These are phyloP conservation scores for Netelia inedita DNA, from an alignment of 2,888 invertebrate genomes.

Conservation along the genomic window DNA sequence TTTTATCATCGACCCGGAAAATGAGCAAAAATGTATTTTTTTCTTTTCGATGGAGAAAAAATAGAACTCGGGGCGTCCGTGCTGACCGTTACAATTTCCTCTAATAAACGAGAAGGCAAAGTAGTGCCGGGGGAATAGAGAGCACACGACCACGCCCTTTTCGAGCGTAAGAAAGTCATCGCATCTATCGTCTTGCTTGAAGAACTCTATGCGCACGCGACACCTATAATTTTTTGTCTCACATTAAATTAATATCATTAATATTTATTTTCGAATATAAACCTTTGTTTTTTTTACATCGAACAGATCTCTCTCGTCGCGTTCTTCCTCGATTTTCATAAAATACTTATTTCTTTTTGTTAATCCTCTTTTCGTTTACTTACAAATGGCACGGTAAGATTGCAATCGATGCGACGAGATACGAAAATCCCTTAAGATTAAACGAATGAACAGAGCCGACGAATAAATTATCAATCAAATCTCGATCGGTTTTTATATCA, in stretches of 20 bases:
- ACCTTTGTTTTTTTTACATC: conserved; percentile 24
- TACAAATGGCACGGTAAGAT: conserved; percentile 62
- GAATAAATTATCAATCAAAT: conserved; percentile 54
- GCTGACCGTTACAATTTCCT: conserved; percentile 24
- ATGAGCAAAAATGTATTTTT: neutral
- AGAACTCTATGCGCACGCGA: neutral
- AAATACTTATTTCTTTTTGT: neutral
- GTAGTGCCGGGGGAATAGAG: conserved; percentile 34
- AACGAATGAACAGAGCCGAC: conserved; percentile 33
- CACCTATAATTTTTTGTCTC: neutral
- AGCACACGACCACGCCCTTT: conserved; percentile 39
- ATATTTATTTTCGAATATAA: conserved; percentile 61
- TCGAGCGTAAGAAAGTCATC: conserved; percentile 37
- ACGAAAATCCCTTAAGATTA: conserved; percentile 36
- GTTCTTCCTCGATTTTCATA: conserved; percentile 26
- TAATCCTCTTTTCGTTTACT: conserved; percentile 18
- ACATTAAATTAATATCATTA: conserved; percentile 17
- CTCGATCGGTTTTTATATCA: conserved; percentile 27
- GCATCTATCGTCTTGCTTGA: conserved; percentile 11
- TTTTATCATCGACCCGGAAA: conserved; percentile 13
- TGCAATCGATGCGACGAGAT: conserved; percentile 47
- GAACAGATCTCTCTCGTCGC: conserved; percentile 17
- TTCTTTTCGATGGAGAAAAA: neutral
- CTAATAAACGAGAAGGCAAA: conserved; percentile 49
- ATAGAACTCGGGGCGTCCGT: neutral